A percentile compares a stretch with the other conserved stretches of the same genome.
These are phyloP conservation scores for Prunella fulvescens DNA, from an alignment of 2,113 vertebrate genomes.

Conservation along the genomic window DNA sequence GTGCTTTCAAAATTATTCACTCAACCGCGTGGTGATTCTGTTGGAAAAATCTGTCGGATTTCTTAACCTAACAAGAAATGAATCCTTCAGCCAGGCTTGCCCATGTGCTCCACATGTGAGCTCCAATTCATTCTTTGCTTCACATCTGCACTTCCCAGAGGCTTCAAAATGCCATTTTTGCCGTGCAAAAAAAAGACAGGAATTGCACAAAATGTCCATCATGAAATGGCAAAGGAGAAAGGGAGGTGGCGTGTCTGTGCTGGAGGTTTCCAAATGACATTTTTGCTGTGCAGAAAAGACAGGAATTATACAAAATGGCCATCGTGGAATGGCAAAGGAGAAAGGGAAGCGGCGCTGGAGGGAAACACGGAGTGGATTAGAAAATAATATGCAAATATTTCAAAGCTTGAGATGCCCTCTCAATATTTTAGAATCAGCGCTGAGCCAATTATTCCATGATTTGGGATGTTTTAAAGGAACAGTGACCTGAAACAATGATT, in stretches of 20 bases:
- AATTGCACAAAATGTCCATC: not conserved
- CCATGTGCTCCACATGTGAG: not conserved
- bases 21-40: not conserved
- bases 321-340: not conserved
- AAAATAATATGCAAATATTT: fast-evolving
- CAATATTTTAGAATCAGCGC: not conserved
- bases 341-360: not conserved
- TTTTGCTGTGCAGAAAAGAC: not conserved
- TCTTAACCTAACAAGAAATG: slow-evolving; percentile 10
- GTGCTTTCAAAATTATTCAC: slow-evolving; percentile 47
- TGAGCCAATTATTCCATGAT: not conserved
- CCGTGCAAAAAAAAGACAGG: fast-evolving
- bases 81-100: not conserved
- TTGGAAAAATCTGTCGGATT: slow-evolving; percentile 39
- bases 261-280: not conserved
- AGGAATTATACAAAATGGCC: not conserved
- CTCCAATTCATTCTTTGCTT: not conserved
- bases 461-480: not conserved
- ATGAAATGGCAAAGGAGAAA: not conserved
- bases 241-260: fast-evolving
- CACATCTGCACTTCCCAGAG: not conserved
- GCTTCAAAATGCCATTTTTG: not conserved
- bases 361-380: not conserved
- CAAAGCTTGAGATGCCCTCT: not conserved
- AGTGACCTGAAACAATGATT: not conserved